Base-by-base conservation (phyloP, 2,888 invertebrate genomes). In the Bhutanitis thaidina region DNA sequence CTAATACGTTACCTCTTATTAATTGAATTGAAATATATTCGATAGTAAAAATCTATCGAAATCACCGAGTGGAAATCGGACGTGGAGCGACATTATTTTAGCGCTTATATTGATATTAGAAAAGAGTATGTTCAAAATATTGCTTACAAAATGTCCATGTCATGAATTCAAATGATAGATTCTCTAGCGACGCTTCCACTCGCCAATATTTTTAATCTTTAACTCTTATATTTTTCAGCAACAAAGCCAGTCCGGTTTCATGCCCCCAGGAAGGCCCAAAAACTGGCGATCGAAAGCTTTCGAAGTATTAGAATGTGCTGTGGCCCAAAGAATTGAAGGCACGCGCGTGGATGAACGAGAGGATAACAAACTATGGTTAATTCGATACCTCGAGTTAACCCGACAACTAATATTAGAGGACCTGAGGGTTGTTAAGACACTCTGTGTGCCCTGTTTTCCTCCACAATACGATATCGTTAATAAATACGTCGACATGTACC, bases 351-450 rank as follows among this genome's bases (percentile, higher is more conserved):
- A 98, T 66, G 98, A 98, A 68, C 90, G 98, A 16, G 92, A 92
- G 14, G 95, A 95, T 63, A 96, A 98, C 79, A 98, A 98, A 80
- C 93, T 97, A 86, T 99, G 99, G 99, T 90, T 99, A 10, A 98
- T 98, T 3, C 90, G 96, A 16, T 98, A 99, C 78, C 87, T 99
- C 48, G 99, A 99, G 83, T 88, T 95, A 35, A 95, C 95, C 0
- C 90, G 98, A 34, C 95, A 95, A 68, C 90, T 97, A 7, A 95
- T 98, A 64, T 80, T 98, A 5, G 97, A 98, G 73, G 98, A 98
- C 80, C 84, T 98, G 56, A 90, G 96, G 56, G 97, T 98, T 0
- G 96, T 97, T 0, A 97, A 97, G 75, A 95, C 95, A 0, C 84
- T 97, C 0, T 97, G 96, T 65, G 93, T 95, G 4, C 97, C 97